Evolutionary conservation across 2,797 vertebrate genomes (phyloP), one percentile per base, ranked within the genome.

Genomic region (Dendrocincla tyrannina): DNA sequence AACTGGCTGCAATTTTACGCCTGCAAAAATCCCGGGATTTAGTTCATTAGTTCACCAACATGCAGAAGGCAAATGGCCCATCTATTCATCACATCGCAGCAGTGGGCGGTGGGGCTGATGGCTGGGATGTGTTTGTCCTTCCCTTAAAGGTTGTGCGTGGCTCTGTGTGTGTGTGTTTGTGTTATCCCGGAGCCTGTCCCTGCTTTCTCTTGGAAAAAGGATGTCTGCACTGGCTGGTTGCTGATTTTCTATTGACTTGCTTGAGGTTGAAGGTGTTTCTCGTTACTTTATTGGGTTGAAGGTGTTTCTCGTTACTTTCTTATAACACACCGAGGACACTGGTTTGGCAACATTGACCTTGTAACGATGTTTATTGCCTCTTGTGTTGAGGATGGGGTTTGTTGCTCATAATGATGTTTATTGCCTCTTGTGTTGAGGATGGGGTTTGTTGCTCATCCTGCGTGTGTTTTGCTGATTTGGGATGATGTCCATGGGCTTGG

Each of bases 261-360:
- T 50, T n/a, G 52, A 95, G 85, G 74, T 22, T 94, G 84, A 94
- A 93, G 92, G 87, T 91, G 70, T 89, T 96, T 87, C 93, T 96
- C 85, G 89, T 35, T 35, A 35, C 35, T 35, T 35, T 35, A 35
- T 35, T 35, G 95, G 85, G 74, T 22, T 94, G 84, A 94, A 93
- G 92, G 87, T 91, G 70, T 89, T 96, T 87, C 93, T 96, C 85
- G 88, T 93, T 90, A 60, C 53, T 91, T 78, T 64, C 88, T 85
- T 75, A 79, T 73, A 93, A 94, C 75, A 53, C 82, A 91, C 44
- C 13, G 20, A 94, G 73, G 47, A 37, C n/a, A 85, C 56, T 80
- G 72, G 75, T 94, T 96, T 92, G 30, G 74, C 42, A 20, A 55
- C 64, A 12, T 12, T 89, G 94, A 94, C 88, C 95, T 88, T 88